These are phyloP conservation scores for Carapus acus DNA, from an alignment of 2,797 vertebrate genomes.

Conservation along the genomic window DNA sequence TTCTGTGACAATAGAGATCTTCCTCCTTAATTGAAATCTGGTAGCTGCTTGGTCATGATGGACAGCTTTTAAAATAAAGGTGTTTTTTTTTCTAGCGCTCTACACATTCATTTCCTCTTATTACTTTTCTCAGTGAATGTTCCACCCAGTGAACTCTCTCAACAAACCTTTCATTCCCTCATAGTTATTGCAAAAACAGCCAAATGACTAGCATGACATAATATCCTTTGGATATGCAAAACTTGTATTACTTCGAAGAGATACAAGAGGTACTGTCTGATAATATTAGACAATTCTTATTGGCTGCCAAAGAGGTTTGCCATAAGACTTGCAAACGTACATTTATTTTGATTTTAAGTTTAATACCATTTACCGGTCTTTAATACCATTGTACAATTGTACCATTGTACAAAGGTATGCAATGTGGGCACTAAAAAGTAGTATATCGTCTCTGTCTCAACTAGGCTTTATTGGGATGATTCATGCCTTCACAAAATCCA, in stretches of 20 bases:
- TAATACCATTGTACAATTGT: no score
- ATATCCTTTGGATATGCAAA: no score
- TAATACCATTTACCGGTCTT: no score
- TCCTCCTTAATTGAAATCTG: conserved; percentile 68
- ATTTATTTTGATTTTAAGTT: no score
- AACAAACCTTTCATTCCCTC: not conserved
- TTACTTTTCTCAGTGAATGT: conserved; percentile 3
- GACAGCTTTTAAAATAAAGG: conserved; percentile 54
- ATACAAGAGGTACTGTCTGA: no score
- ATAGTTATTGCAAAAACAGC: conserved; percentile 6
- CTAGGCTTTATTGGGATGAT: conserved; percentile 29
- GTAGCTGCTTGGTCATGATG: conserved; percentile 46
- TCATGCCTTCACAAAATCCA: conserved; percentile 25
- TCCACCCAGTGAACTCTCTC: not conserved
- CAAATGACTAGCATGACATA: no score
- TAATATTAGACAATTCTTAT: no score
- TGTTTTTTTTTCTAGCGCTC: conserved; percentile 13
- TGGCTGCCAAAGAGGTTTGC: no score
- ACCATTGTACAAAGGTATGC: no score
- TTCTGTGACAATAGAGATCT: conserved; percentile 62
- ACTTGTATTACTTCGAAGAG: no score
- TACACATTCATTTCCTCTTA: conserved; percentile 1
- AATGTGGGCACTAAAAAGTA: conserved; percentile 5
- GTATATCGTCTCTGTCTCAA: conserved; percentile 18
- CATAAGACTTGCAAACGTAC: no score